phyloP scores from a whole-genome alignment of 2,797 vertebrate species.

The Clamator glandarius region DNA sequence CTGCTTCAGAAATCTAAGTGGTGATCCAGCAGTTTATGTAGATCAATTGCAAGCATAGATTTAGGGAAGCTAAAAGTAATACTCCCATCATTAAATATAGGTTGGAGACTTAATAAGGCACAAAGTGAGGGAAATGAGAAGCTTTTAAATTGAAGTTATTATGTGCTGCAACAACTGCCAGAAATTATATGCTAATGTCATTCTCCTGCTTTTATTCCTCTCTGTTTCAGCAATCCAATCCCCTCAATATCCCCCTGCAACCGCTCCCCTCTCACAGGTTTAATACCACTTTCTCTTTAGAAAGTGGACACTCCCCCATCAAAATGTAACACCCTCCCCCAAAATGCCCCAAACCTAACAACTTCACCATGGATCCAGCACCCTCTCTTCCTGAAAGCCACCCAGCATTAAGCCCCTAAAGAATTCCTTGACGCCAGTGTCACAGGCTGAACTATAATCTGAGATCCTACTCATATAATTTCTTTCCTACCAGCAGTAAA shows the following conservation, averaged over 20 bases:
- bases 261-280: background rate
- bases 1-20: background rate
- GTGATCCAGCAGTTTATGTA: background rate
- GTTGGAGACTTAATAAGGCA: conserved; percentile 17
- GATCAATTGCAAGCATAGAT: background rate
- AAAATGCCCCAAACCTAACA: background rate
- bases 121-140: conserved; percentile 13
- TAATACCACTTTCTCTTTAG: background rate
- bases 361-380: background rate
- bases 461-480: background rate
- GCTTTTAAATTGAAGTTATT: conserved; percentile 37
- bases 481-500: background rate
- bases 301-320: background rate
- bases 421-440: background rate
- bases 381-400: rapidly evolving
- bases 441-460: background rate
- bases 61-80: background rate
- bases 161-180: background rate
- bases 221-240: background rate
- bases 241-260: background rate
- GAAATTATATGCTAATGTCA: background rate
- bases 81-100: background rate
- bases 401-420: background rate
- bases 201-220: background rate
- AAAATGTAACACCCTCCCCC: background rate